Conservation (phyloP, 2,797 vertebrate species). For the Adrianichthys oophorus region DNA sequence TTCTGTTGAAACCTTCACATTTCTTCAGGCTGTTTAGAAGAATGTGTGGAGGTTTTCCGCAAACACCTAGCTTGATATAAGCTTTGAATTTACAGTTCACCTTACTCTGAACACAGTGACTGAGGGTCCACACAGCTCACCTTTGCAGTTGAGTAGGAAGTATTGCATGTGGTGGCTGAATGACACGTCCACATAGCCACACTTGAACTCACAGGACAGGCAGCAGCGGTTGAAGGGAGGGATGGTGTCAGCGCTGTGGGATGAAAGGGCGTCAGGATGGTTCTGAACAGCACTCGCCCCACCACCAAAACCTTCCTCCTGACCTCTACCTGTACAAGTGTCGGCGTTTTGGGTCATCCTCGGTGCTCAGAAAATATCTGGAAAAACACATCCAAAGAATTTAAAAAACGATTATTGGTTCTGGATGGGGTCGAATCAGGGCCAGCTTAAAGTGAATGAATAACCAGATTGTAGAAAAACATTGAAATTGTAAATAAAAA, state of each 20-base stretch:
- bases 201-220: constrained; percentile 91
- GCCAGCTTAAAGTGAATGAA: too few species aligned
- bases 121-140: constrained; percentile 64
- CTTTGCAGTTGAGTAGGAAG: constrained; percentile 93
- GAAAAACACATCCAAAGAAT: constrained; percentile 24
- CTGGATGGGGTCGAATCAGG: neutral
- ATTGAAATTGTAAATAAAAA: too few species aligned
- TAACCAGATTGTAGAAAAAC: too few species aligned
- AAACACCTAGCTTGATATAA: constrained; percentile 30
- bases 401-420: neutral
- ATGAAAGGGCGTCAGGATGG: neutral
- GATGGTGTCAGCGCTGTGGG: constrained; percentile 87
- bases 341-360: constrained; percentile 87
- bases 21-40: constrained; percentile 18
- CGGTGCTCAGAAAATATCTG: constrained; percentile 98
- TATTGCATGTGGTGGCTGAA: constrained; percentile 87
- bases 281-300: neutral
- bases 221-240: constrained; percentile 92
- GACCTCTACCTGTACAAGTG: constrained; percentile 91
- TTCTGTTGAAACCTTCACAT: neutral
- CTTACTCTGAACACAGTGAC: neutral
- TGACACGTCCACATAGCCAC: constrained; percentile 89
- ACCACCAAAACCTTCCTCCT: neutral
- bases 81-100: constrained; percentile 13
- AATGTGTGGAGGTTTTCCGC: constrained; percentile 35